Percentiles rank a stretch among this genome's conserved stretches.
These are phyloP conservation scores for Drosophila testacea DNA, from an alignment of 2,888 invertebrate genomes.

Conservation along the genomic window DNA sequence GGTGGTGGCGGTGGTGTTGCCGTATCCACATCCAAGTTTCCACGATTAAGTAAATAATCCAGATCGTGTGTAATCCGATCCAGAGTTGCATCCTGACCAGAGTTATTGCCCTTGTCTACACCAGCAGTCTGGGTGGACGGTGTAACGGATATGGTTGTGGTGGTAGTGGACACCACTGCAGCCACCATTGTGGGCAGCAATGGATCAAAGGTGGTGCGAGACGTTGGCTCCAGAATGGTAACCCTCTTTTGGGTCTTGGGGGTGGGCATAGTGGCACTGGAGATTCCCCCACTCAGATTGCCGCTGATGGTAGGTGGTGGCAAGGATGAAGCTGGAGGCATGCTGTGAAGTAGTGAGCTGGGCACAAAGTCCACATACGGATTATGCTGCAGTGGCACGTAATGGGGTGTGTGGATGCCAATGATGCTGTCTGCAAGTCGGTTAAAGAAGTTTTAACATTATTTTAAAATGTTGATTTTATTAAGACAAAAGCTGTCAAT, in stretches of 20 bases:
- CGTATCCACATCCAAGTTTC: constrained; percentile 44
- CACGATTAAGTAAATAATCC: constrained; percentile 91
- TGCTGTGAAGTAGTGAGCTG: constrained; percentile 60
- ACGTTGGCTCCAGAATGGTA: constrained; percentile 84
- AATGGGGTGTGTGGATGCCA: constrained; percentile 81
- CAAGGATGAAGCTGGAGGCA: constrained; percentile 47
- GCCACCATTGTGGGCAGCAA: constrained; percentile 82
- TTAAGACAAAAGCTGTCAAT: not conserved
- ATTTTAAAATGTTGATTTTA: not conserved
- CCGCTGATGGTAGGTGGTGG: constrained; percentile 70
- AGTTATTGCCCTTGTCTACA: constrained; percentile 28
- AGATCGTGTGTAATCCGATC: constrained; percentile 93
- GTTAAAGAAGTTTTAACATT: constrained; percentile 5
- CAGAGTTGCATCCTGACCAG: constrained; percentile 86
- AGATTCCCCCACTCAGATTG: constrained; percentile 56
- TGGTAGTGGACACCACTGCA: constrained; percentile 67
- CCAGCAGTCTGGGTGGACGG: constrained; percentile 57
- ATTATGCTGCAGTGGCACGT: constrained; percentile 76
- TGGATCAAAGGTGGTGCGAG: constrained; percentile 83
- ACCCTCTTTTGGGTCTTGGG: constrained; percentile 84
- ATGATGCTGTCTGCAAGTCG: constrained; percentile 83
- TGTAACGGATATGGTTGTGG: constrained; percentile 44
- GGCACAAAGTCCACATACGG: constrained; percentile 79
- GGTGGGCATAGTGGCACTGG: constrained; percentile 67
- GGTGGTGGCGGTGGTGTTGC: constrained; percentile 63